Conservation (phyloP, 2,888 invertebrate genomes). For the Himalopsyche anomala region DNA sequence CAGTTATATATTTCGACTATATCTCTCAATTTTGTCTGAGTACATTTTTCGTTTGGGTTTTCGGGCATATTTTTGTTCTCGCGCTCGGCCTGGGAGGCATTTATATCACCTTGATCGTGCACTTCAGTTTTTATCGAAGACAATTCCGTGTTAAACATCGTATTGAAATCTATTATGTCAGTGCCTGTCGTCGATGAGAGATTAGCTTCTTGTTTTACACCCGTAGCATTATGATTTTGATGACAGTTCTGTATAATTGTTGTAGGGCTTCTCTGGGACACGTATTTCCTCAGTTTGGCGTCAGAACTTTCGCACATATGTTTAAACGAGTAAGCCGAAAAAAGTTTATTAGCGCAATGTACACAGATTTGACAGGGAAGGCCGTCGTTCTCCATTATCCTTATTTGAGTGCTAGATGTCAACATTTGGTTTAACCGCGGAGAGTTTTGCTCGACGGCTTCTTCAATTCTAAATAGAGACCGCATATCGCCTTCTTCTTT, state of each 20-base stretch:
- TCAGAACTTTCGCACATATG: conserved; percentile 70
- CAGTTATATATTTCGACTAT: conserved; percentile 54
- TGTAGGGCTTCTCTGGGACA: conserved; percentile 50
- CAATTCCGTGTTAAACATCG: conserved; percentile 54
- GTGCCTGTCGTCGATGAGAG: conserved; percentile 33
- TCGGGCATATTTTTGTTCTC: neutral
- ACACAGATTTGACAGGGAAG: conserved; percentile 70
- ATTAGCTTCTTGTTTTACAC: conserved; percentile 56
- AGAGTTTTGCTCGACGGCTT: conserved; percentile 67
- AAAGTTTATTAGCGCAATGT: conserved; percentile 68
- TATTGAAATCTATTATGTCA: conserved; percentile 60
- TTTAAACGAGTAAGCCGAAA: conserved; percentile 69
- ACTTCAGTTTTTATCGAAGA: conserved; percentile 56
- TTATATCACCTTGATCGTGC: conserved; percentile 41
- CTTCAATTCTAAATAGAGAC: conserved; percentile 69
- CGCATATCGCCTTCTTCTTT: conserved; percentile 69
- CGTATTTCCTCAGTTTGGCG: conserved; percentile 67
- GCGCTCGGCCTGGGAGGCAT: neutral
- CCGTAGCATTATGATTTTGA: conserved; percentile 45
- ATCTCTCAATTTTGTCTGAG: conserved; percentile 54
- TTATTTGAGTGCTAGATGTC: conserved; percentile 72
- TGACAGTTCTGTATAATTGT: conserved; percentile 42
- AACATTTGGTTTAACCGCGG: conserved; percentile 74
- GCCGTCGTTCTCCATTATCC: conserved; percentile 72
- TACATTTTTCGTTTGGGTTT: conserved; percentile 55